These are phyloP conservation scores for Pseudorhombus dupliciocellatus DNA, from an alignment of 2,113 vertebrate genomes.

Conservation along the genomic window DNA sequence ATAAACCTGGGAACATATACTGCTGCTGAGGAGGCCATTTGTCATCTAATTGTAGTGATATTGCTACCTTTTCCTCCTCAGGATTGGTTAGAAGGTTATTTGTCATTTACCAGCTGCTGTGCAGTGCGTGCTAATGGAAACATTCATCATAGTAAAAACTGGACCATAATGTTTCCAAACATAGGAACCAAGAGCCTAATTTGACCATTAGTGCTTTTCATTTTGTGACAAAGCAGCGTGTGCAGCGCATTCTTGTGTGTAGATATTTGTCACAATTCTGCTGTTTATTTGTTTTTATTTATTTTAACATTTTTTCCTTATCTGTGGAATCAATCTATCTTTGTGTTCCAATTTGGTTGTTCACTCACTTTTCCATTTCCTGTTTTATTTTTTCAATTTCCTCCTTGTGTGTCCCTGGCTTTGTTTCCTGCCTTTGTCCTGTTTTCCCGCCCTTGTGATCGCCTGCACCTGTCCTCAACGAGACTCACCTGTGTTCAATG, in stretches of 20 bases:
- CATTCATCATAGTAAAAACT: slow-evolving; percentile 58
- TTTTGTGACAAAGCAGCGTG: neutral
- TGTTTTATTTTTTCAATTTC: too few species aligned
- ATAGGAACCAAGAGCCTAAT: slow-evolving; percentile 8
- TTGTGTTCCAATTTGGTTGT: too few species aligned
- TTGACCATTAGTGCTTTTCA: slow-evolving; percentile 19
- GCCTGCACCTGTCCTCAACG: too few species aligned
- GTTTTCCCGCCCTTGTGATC: too few species aligned
- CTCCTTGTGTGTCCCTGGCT: too few species aligned
- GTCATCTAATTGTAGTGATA: slow-evolving; percentile 64
- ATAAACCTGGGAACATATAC: slow-evolving; percentile 40
- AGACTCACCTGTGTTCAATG: too few species aligned
- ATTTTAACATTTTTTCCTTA: too few species aligned
- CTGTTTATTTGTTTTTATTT: too few species aligned
- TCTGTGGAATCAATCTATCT: too few species aligned
- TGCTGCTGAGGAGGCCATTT: slow-evolving; percentile 50
- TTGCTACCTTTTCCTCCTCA: slow-evolving; percentile 23
- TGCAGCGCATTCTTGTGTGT: neutral
- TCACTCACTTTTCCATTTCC: too few species aligned
- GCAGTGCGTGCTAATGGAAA: slow-evolving; percentile 48
- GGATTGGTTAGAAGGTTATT: slow-evolving; percentile 47
- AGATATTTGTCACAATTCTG: too few species aligned
- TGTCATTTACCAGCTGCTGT: slow-evolving; percentile 50
- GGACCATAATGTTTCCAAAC: slow-evolving; percentile 25
- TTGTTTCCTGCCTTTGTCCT: too few species aligned